A percentile compares a stretch with the other conserved stretches of the same genome.
Evolutionary conservation across 2,113 vertebrate species (phyloP).

Genomic region (Mystacornis crossleyi): DNA sequence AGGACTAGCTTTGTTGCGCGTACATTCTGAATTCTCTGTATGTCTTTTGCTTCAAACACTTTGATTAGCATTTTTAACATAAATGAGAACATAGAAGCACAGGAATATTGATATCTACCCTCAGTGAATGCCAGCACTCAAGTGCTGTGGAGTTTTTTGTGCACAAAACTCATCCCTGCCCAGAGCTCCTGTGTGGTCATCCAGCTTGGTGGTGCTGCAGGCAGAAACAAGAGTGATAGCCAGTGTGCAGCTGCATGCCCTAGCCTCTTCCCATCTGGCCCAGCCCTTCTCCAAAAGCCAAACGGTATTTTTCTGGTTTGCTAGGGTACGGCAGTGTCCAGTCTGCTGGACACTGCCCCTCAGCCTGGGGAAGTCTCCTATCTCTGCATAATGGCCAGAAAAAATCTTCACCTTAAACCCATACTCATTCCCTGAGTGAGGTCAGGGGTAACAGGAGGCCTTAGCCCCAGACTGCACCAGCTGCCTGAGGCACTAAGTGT

Average conservation of each 20-base stretch:
- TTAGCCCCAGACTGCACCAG: background rate
- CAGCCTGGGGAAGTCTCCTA: background rate
- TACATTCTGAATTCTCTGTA: background rate
- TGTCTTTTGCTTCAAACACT: background rate
- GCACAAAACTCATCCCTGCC: background rate
- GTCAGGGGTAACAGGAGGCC: background rate
- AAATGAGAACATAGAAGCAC: background rate
- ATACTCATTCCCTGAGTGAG: background rate
- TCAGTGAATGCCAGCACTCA: background rate
- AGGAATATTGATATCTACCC: background rate
- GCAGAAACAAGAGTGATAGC: accelerated
- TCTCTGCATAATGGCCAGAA: accelerated
- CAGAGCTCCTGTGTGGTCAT: accelerated
- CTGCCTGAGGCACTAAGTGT: background rate
- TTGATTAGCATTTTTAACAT: background rate
- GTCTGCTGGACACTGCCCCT: no score
- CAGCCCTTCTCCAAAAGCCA: background rate
- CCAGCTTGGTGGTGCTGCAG: background rate
- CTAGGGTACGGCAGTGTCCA: background rate
- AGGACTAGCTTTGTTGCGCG: background rate
- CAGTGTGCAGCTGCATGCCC: background rate
- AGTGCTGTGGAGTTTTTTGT: background rate
- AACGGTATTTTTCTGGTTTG: background rate
- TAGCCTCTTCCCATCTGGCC: background rate
- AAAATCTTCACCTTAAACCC: background rate